These are phyloP conservation scores for Geotrupes spiniger DNA, from an alignment of 2,888 invertebrate species.

Conservation along the genomic window DNA sequence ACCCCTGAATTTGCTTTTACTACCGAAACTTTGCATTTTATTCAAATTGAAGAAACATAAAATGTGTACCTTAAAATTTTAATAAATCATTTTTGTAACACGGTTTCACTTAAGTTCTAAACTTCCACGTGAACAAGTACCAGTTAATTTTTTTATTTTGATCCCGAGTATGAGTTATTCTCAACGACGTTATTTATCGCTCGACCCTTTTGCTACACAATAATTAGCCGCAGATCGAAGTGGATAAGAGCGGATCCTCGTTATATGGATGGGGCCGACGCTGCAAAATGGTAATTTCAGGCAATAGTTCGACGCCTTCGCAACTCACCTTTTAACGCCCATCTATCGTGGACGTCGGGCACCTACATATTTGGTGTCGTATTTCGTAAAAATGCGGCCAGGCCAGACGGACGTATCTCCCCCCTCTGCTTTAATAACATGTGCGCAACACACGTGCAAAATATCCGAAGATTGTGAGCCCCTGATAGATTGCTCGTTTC, in stretches of 20 bases:
- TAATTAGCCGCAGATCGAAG: constrained; percentile 9
- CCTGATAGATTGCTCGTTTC: no score
- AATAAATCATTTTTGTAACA: no score
- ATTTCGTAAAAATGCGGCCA: constrained; percentile 4
- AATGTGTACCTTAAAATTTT: no score
- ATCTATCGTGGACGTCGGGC: constrained; percentile 7
- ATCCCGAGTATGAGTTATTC: constrained; percentile 6
- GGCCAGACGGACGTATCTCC: constrained; percentile 9
- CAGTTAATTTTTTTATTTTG: constrained; percentile 8
- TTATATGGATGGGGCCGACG: constrained; percentile 2
- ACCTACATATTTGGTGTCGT: constrained; percentile 18
- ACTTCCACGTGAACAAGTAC: no score
- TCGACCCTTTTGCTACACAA: constrained; percentile 9
- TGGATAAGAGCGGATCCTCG: constrained; percentile 5
- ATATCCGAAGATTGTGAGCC: not conserved
- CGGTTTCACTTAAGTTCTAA: no score
- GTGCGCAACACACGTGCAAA: constrained; percentile 7
- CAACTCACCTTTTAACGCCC: constrained; percentile 14
- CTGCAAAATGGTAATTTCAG: constrained; percentile 13
- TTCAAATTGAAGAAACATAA: no score
- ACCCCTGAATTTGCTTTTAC: no score
- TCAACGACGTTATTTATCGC: constrained; percentile 11
- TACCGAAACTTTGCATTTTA: no score
- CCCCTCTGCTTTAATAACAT: constrained; percentile 15
- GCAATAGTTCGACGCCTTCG: constrained; percentile 4